phyloP scores from a whole-genome alignment of 35 echinoderm and acorn worm species.

The Amphiura filiformis region DNA sequence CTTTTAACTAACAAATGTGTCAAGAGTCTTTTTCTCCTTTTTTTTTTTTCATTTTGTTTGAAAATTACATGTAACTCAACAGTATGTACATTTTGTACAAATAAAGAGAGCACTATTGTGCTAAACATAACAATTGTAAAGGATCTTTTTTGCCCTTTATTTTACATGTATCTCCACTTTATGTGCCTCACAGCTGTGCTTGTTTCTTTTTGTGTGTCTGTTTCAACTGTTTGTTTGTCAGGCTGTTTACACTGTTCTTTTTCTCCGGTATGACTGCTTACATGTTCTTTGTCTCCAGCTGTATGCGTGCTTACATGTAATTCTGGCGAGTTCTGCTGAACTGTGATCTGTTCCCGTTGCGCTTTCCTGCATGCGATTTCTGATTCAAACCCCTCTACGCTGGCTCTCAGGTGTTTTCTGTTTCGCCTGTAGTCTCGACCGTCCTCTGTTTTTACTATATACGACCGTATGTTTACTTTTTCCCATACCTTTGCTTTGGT shows the following conservation, averaged over 20 bases:
- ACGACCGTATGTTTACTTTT: slow-evolving; percentile 40
- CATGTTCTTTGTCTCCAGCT: background rate
- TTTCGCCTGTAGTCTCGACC: slow-evolving; percentile 31
- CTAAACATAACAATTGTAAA: background rate
- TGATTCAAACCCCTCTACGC: slow-evolving; percentile 14
- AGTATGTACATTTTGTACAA: background rate
- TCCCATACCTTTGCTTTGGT: slow-evolving; percentile 30
- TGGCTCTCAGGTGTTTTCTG: slow-evolving; percentile 16
- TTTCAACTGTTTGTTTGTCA: background rate
- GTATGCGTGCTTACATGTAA: background rate
- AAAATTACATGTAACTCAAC: background rate
- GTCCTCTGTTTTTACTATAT: slow-evolving; percentile 19
- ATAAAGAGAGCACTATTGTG: background rate
- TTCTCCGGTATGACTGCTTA: background rate
- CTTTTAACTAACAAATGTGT: too few relatives aligned
- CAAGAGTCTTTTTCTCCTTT: too few relatives aligned
- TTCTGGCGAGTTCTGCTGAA: background rate
- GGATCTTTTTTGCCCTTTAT: background rate
- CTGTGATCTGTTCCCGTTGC: background rate
- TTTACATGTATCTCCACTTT: background rate
- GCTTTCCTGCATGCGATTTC: background rate
- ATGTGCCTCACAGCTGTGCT: background rate
- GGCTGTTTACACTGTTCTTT: background rate
- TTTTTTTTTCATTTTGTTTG: background rate
- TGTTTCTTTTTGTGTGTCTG: too few relatives aligned